Base-by-base conservation (phyloP, 2,888 invertebrate genomes). In the Diplazon laetatorius region DNA sequence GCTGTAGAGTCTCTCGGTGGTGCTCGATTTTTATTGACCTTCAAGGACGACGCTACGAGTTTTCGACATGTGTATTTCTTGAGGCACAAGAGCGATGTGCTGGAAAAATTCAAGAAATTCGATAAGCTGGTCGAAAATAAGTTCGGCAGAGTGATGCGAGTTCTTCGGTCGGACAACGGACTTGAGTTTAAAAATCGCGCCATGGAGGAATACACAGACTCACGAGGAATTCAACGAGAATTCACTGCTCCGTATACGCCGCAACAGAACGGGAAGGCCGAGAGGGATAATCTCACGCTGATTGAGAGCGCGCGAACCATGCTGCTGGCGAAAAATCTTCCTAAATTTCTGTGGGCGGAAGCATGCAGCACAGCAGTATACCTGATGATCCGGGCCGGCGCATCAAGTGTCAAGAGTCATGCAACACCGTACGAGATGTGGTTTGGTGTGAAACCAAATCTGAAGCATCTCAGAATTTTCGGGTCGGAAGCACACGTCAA, bases 241-340 rank as follows among this genome's bases (percentile, higher is more conserved):
- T 76, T 83, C 59, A 80, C 60, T 63, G 73, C n/a, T n/a, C n/a
- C 83, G 0, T 85, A 88, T 59, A 85, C 87, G 37, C 87, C 87
- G 16, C 81, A 88, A 80, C 86, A 88, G 66, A 89, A 88, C 78
- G 85, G 86, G 9, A 37, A 87, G 55, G 85, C 87, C 25, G 86
- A 89, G 75, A 77, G 87, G 57, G 86, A 88, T 81, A 88, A 87
- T 85, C 71, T 87, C 18, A 88, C 86, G 12, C 76, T 89, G 14
- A 85, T 86, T 2, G 87, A 88, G 69, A 78, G 85, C 69, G 85
- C 87, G 30, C 74, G 86, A 60, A 79, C 87, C 16, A 82, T 62
- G 4, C 74, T 87, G 22, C 74, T 81, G 62, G 78, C 77, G 2
- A 60, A 46, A 62, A 14, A 71, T 57, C 48, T 80, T 10, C 44